These are phyloP conservation scores for Pyxicephalus adspersus DNA, from an alignment of 2,113 vertebrate species.

Conservation along the genomic window DNA sequence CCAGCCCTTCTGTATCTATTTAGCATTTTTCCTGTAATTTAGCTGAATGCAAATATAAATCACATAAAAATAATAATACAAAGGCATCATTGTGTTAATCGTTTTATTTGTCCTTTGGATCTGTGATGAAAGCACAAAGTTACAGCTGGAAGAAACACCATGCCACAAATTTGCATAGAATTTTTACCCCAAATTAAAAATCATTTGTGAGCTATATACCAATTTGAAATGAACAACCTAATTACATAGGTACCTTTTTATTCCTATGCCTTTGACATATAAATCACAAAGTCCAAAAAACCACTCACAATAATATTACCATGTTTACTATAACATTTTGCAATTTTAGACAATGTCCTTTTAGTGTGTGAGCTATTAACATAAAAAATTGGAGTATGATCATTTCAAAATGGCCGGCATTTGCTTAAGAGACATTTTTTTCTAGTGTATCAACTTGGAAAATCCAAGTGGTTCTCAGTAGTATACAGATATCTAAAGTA, in stretches of 20 bases:
- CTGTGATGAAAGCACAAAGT: constrained; percentile 85
- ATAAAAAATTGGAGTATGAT: constrained; percentile 72
- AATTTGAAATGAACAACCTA: constrained; percentile 71
- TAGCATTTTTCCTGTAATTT: too few relatives aligned
- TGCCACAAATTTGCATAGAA: constrained; percentile 92
- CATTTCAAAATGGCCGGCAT: constrained; percentile 73
- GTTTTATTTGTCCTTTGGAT: constrained; percentile 83
- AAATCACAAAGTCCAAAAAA: constrained; percentile 77
- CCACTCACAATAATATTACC: constrained; percentile 77
- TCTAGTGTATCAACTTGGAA: constrained; percentile 75
- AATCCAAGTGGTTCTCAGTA: constrained; percentile 87
- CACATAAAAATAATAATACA: neutral
- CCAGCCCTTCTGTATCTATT: too few relatives aligned
- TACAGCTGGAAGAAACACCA: constrained; percentile 86
- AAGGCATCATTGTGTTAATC: constrained; percentile 71
- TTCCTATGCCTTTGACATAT: constrained; percentile 69
- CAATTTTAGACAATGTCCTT: constrained; percentile 84
- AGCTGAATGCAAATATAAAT: too few relatives aligned
- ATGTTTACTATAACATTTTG: constrained; percentile 84
- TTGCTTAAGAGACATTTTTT: constrained; percentile 70
- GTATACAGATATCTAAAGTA: constrained; percentile 84
- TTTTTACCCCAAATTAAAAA: constrained; percentile 77
- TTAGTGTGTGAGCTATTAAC: constrained; percentile 78
- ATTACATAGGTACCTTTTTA: constrained; percentile 76
- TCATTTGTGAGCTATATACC: constrained; percentile 74